Percentiles rank a stretch among this genome's conserved stretches.
These are phyloP conservation scores for Eubasilissa regina DNA, from an alignment of 1,140 invertebrate species.

Conservation along the genomic window DNA sequence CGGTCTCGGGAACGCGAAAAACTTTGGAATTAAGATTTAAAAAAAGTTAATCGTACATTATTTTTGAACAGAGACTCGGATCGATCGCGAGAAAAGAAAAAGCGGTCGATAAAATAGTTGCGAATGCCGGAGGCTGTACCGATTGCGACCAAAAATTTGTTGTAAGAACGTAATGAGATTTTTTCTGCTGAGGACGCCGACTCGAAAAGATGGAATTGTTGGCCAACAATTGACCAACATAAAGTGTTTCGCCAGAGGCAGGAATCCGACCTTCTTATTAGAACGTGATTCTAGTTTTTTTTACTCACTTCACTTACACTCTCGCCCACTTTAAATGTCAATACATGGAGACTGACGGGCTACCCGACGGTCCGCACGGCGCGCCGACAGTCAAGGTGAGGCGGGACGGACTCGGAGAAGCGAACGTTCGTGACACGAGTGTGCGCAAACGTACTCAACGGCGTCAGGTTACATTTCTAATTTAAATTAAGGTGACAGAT, in stretches of 20 bases:
- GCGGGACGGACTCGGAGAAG: no score
- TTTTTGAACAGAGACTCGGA: no score
- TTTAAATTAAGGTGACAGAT: no score
- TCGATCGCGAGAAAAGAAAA: no score
- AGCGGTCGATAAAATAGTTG: no score
- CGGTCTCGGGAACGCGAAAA: no score
- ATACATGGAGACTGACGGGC: background rate
- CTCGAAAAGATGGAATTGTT: background rate
- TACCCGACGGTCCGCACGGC: background rate
- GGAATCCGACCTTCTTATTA: conserved; percentile 20
- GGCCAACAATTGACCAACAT: background rate
- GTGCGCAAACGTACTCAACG: no score
- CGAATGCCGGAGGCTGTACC: background rate
- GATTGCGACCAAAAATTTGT: conserved; percentile 9
- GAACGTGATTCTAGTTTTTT: conserved; percentile 2
- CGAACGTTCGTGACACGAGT: no score
- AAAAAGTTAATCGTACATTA: no score
- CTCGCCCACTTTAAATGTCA: conserved; percentile 4
- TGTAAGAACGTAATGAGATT: conserved; percentile 4
- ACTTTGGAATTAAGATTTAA: no score
- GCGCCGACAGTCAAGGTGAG: background rate
- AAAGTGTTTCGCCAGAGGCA: background rate
- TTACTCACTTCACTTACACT: conserved; percentile 5
- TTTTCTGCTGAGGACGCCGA: background rate
- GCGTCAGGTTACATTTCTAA: no score